Conservation (phyloP, 92 coral and sea anemone species). For the Epizoanthus ramosus region DNA sequence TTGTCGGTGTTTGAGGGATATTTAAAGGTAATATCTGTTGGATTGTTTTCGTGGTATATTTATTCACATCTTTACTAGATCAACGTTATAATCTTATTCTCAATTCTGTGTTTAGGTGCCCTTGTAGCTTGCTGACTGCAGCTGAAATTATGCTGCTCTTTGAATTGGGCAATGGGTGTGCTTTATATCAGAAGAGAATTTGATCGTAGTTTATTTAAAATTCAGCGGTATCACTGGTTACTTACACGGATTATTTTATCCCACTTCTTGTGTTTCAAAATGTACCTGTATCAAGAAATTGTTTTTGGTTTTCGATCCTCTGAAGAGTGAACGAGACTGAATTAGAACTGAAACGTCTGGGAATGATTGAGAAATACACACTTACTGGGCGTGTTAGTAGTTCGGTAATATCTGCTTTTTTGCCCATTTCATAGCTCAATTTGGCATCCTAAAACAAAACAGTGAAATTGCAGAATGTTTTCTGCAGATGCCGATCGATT, state of each 20-base stretch:
- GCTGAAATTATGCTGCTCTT: conserved; percentile 33
- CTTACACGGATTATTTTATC: background rate
- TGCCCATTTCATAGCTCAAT: background rate
- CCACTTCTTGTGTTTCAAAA: conserved; percentile 1
- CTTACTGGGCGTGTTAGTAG: conserved; percentile 24
- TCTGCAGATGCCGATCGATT: background rate
- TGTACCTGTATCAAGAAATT: background rate
- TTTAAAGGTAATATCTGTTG: conserved; percentile 6
- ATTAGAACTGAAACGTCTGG: conserved; percentile 14
- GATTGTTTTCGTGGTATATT: background rate
- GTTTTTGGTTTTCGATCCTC: background rate
- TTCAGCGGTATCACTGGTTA: background rate
- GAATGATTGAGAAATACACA: background rate
- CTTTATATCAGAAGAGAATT: conserved; percentile 26
- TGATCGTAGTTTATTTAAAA: conserved; percentile 13
- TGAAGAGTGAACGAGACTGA: conserved; percentile 1
- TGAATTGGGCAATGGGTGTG: conserved; percentile 2
- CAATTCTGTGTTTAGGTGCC: background rate
- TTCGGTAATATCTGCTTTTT: background rate
- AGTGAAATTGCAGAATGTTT: background rate
- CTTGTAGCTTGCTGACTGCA: background rate
- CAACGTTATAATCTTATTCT: background rate
- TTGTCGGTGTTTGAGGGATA: conserved; percentile 4
- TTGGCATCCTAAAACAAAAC: background rate
- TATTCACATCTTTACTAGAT: background rate